Evolutionary conservation across 2,113 vertebrate species (phyloP).

Genomic region (Corythornis vintsioides): DNA sequence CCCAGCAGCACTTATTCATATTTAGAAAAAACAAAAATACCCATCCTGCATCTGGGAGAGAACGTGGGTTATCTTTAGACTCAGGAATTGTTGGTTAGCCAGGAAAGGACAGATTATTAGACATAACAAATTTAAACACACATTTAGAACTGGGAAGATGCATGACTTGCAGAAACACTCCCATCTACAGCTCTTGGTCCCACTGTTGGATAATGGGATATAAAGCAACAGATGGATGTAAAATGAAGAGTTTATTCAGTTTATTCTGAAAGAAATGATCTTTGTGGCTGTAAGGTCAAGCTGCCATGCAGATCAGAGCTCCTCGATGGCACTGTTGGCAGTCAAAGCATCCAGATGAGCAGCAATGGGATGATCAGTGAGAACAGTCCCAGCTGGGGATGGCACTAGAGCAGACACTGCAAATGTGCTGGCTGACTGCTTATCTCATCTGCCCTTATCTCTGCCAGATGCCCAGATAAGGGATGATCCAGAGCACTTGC

Average conservation of each 20-base stretch:
- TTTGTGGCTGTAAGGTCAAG: background rate
- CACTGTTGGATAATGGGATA: background rate
- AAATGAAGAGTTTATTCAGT: background rate
- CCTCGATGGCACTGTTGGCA: background rate
- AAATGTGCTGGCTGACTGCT: constrained; percentile 11
- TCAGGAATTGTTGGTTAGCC: background rate
- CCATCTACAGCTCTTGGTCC: background rate
- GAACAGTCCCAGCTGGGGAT: background rate
- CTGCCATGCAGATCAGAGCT: background rate
- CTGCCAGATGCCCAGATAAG: constrained; percentile 31
- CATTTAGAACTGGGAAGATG: background rate
- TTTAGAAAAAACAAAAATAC: background rate
- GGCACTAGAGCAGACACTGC: background rate
- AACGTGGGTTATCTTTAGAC: background rate
- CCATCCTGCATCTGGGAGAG: background rate
- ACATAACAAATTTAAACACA: background rate
- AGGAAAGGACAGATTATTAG: background rate
- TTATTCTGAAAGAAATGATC: background rate
- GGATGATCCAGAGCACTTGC: constrained; percentile 1
- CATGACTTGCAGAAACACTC: background rate
- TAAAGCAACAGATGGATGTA: background rate
- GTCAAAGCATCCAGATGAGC: background rate
- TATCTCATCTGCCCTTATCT: constrained; percentile 37
- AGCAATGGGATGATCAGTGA: background rate
- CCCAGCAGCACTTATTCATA: background rate